Base-by-base conservation (phyloP, 2,797 vertebrate genomes). In the Setipinna tenuifilis region DNA sequence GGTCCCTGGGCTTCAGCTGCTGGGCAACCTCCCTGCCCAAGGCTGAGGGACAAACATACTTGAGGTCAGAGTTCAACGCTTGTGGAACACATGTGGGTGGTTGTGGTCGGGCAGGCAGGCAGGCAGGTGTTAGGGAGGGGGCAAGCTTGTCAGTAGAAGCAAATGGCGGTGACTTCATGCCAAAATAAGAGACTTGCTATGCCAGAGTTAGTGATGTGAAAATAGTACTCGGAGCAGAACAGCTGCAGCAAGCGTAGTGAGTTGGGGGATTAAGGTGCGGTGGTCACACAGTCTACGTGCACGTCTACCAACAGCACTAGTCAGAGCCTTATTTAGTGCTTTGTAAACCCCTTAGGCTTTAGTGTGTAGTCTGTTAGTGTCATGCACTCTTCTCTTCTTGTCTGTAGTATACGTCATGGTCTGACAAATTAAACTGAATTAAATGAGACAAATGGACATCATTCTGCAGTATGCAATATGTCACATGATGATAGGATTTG, bases 41-140 rank as follows among this genome's bases (percentile, higher is more conserved):
- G 90, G 92, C 95, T 96, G 93, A 87, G 90, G 92, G 92, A 93
- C 91, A 95, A 89, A 95, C 92, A 95, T 61, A 90, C 28, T 59
- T 87, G 85, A 71, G 86, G 90, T 94, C 91, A 95, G 91, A 88
- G 83, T 75, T 41, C 21, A 82, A 68, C 83, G 83, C n/a, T 82
- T 16, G 57, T 19, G 84, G 57, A 82, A 59, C 68, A 46, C 41
- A 86, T 78, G 71, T 19, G 35, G 12, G 2, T 44, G 35, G 71
- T 19, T 44, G 35, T 78, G 71, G 35, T 10, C 59, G 10, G 57
- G 85, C 57, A 28, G 83, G 82, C 25, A 71, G 65, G 85, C 46
- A 25, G 83, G 82, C 28, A 82, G 68, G 78, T 71, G 83, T 25
- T 19, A 9, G 84, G 44, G 48, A 50, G 25, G 83, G 85, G 10